Evolutionary conservation across 2,797 vertebrate genomes (phyloP), one percentile per base, ranked within the genome.

Genomic region (Mus minutoides): DNA sequence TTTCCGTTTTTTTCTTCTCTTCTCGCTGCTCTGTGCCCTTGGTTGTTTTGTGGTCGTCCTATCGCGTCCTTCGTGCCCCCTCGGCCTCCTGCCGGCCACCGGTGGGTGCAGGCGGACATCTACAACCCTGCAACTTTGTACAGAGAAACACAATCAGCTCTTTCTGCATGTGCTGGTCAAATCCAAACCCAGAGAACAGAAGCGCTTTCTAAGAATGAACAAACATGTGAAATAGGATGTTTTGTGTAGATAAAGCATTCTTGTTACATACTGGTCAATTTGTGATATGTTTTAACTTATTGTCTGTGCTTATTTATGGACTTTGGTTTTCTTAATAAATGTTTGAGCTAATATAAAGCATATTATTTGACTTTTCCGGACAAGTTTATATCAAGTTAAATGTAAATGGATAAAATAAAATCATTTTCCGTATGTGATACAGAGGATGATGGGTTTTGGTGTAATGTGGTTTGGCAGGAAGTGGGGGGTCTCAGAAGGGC

Each of bases 191-290:
- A 98, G 98, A 98, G 98, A 98, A 98, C 98, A 98, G 98, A 99
- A 97, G 98, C 99, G 98, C 98, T 99, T 98, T 98, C 98, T 98
- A 98, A 98, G 98, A 99, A 98, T 98, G 98, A 98, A 97, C 98
- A 98, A 99, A 99, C 98, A 97, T 99, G 99, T 99, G 99, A 99
- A 99, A 99, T 99, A 99, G 99, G 99, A 99, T 99, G 99, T 99
- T 99, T 99, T 99, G 99, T 99, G 99, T 99, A 99, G 99, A 99
- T 99, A 99, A 99, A 99, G 98, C 99, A 99, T 99, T 99, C 99
- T 99, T 99, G 99, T 99, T 99, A 99, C 98, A 99, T 99, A 99
- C 99, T 99, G 99, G 99, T 99, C 99, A 98, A 98, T 99, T 99
- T 99, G 99, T 99, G 99, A 99, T 99, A 98, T 98, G 99, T 99